Percentiles rank a stretch among this genome's conserved stretches.
Evolutionary conservation across 2,888 invertebrate species (phyloP).

Genomic region (Serripes groenlandicus): DNA sequence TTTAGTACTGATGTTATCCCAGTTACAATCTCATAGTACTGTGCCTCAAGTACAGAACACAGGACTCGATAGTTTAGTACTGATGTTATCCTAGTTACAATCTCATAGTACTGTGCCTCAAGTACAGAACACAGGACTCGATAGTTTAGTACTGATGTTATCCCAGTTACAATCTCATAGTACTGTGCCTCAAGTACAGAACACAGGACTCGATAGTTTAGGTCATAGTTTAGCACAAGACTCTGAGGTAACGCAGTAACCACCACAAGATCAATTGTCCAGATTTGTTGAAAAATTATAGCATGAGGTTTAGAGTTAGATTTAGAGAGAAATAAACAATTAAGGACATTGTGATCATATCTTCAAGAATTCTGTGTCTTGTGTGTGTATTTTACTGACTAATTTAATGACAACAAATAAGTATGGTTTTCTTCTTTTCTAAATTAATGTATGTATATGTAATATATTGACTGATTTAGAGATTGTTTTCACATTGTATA

Average conservation of each 20-base stretch:
- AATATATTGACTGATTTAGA: slow-evolving; percentile 61
- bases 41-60: slow-evolving; percentile 70
- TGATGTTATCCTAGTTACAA: slow-evolving; percentile 86
- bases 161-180: slow-evolving; percentile 83
- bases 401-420: slow-evolving; percentile 52
- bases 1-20: slow-evolving; percentile 86
- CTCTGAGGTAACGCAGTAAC: slow-evolving; percentile 89
- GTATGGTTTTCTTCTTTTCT: not conserved
- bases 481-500: slow-evolving; percentile 39
- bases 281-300: slow-evolving; percentile 93
- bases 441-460: slow-evolving; percentile 24
- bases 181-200: slow-evolving; percentile 71
- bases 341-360: slow-evolving; percentile 14
- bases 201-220: slow-evolving; percentile 74
- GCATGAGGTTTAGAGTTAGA: slow-evolving; percentile 55
- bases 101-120: slow-evolving; percentile 77
- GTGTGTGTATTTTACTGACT: slow-evolving; percentile 47
- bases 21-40: slow-evolving; percentile 81
- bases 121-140: slow-evolving; percentile 71
- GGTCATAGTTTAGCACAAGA: slow-evolving; percentile 81
- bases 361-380: slow-evolving; percentile 34
- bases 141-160: slow-evolving; percentile 86
- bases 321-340: not conserved
- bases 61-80: slow-evolving; percentile 77
- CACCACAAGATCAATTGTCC: slow-evolving; percentile 97